A percentile compares a stretch with the other conserved stretches of the same genome.
phyloP scores from a whole-genome alignment of 2,888 invertebrate genomes.

The Tipula helvola region DNA sequence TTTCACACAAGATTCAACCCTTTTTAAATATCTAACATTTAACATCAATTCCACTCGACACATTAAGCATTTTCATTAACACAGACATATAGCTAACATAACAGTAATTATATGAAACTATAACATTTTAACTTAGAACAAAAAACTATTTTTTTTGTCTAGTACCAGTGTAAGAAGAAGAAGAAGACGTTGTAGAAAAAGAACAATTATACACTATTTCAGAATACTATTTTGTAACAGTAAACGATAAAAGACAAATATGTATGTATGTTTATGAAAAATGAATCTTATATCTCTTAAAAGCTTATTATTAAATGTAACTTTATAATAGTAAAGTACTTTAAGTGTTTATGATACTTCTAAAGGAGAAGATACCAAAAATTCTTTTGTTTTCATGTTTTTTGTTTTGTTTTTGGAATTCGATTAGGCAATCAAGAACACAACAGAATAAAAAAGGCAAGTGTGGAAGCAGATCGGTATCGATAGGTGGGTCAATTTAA shows the following conservation, averaged over 20 bases:
- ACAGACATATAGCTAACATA: background rate
- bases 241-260: background rate
- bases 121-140: background rate
- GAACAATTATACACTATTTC: background rate
- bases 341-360: background rate
- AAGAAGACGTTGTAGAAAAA: background rate
- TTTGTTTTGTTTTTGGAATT: background rate
- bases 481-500: too few species aligned
- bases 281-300: background rate
- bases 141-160: background rate
- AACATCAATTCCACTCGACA: background rate
- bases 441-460: background rate
- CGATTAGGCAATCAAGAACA: background rate
- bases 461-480: background rate
- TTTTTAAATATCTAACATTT: background rate
- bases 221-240: background rate
- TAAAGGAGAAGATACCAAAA: background rate
- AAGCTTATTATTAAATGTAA: background rate
- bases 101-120: background rate
- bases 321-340: background rate
- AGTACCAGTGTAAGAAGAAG: background rate
- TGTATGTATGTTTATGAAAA: background rate
- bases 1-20: background rate
- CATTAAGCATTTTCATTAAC: background rate
- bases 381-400: background rate